phyloP scores from a whole-genome alignment of 2,113 vertebrate species.

The Gallinago media region DNA sequence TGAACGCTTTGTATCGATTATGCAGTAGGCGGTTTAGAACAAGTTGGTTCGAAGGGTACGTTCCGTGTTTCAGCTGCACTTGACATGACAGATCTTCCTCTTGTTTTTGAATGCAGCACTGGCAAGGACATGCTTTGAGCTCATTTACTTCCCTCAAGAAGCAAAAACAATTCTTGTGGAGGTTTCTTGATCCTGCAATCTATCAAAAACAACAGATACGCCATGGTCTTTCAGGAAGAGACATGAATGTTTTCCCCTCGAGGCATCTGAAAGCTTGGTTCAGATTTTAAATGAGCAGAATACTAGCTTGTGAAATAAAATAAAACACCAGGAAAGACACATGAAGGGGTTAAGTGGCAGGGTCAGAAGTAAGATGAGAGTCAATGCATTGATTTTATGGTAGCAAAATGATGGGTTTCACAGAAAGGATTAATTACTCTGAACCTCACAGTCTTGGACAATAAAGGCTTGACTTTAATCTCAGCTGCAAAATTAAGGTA shows the following conservation, averaged over 20 bases:
- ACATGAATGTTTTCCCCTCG: not conserved
- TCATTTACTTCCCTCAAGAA: slow-evolving; percentile 8
- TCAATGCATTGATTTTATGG: not conserved
- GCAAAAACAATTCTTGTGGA: not conserved
- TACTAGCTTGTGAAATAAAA: not conserved
- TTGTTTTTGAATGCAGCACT: not conserved
- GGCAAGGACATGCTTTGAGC: not conserved
- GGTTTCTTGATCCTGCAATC: not conserved
- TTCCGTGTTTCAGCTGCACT: not conserved
- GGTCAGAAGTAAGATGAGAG: not conserved
- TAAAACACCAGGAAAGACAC: not conserved
- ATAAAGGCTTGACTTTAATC: not conserved
- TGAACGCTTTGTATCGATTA: not conserved
- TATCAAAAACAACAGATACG: not conserved
- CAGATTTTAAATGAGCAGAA: not conserved
- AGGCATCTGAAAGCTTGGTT: not conserved
- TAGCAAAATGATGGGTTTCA: not conserved
- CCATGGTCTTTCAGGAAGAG: not conserved
- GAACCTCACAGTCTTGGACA: not conserved
- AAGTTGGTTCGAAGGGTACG: not conserved
- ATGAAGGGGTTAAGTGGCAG: not conserved
- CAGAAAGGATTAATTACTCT: not conserved
- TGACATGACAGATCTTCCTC: slow-evolving; percentile 1
- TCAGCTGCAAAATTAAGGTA: not conserved
- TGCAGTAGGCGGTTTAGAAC: not conserved